Base-by-base conservation (phyloP, 2,797 vertebrate species). In the Bovichtus variegatus region DNA sequence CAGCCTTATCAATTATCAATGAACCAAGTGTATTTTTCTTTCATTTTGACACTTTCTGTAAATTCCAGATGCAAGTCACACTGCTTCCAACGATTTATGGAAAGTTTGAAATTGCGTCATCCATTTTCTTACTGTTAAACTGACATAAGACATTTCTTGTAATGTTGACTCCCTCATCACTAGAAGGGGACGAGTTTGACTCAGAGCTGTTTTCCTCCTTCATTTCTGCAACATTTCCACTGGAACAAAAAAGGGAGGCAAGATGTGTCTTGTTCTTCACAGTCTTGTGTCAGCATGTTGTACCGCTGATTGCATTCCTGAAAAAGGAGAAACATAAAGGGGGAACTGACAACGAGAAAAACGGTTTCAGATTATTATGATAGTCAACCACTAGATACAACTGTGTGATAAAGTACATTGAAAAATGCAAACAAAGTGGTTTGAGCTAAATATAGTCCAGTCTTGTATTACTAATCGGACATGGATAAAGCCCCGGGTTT, bases 201-300 rank as follows among this genome's bases (percentile, higher is more conserved):
- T 31, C 27, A 51, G 54, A 49, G 18, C 5, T 23, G 19, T n/a
- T 70, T 69, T 64, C 12, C 43, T 70, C 25, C 34, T 62, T 12
- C 16, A 1, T 44, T 25, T 47, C 13, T 65, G 62, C 29, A 57
- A 47, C 15, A 23, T 66, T 68, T 86, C n/a, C 13, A 34, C 64
- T 60, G 23, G 55, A 71, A 58, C 19, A 27, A 29, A 59, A 60
- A 64, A 71, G 2, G 31, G 41, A 76, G 87, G 57, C 92, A 86
- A 81, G 90, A 89, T 71, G 25, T 0, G 60, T 94, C 91, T 87
- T 93, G 93, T 81, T 79, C 73, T 2, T 69, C 23, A 23, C 16
- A 9, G 36, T 84, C 86, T 73, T 89, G 90, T 91, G 82, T 85
- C 82, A 71, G 81, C 91, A 85, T 90, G 89, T 90, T 78, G n/a